Base-by-base conservation (phyloP, 1,140 invertebrate genomes). In the Anastrepha ludens region DNA sequence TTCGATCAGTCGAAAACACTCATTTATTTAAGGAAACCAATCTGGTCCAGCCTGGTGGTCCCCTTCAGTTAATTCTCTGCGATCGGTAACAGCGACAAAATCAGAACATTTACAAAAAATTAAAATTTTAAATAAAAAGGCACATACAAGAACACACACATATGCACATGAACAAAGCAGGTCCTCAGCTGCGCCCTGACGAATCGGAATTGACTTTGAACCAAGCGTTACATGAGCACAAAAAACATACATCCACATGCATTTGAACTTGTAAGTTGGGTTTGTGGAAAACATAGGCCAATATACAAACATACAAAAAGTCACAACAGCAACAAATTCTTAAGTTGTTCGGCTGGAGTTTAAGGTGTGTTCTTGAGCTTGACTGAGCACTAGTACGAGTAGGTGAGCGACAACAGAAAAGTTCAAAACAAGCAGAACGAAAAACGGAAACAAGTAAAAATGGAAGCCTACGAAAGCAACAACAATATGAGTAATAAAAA, bases 341-440 rank as follows among this genome's bases (percentile, higher is more conserved):
- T 74, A n/a, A 50, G 11, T 11, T 74, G 6, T 44, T n/a, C 2
- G 29, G 11, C 59, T 85, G 81, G 88, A 85, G 90, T 92, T 92
- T 92, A 92, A 92, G 91, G 91, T 92, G 91, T 92, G 91, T 92
- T 91, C 91, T 91, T 91, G 91, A 91, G 91, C 91, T 91, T 91
- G 91, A 91, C 91, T 86, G 41, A 60, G 41, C 17, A 64, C 70
- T 17, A n/a, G 3, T n/a, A 29, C 29, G 39, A n/a, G 6, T 86
- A 86, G n/a, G 29, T 9, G 9, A 41, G 1, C 65, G 29, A 70
- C 29, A 64, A 64, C 9, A 64, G 17, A 64, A 74, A 50, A 47
- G 6, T 29, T 29, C 29, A 29, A 29, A 29, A 13, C 39, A 74
- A 17, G 44, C 5, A 74, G 29, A 29, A 29, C 8, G 3, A 67